Conservation (phyloP, 2,797 vertebrate species). For the Silurus aristotelis region DNA sequence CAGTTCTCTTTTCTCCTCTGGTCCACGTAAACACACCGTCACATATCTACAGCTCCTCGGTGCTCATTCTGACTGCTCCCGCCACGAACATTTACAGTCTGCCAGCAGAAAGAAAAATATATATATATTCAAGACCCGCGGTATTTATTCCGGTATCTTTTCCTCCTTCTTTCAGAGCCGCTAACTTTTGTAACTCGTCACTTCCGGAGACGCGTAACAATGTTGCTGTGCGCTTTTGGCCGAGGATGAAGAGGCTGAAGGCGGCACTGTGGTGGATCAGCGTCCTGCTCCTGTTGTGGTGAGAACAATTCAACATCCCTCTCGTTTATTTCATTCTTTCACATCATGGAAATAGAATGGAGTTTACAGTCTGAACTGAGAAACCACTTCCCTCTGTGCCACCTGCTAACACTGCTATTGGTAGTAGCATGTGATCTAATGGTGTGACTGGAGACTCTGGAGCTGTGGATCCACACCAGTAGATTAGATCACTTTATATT, state of each 20-base stretch:
- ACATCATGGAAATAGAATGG: background rate
- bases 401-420: background rate
- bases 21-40: conserved; percentile 32
- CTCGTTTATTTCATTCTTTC: background rate
- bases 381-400: background rate
- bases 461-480: background rate
- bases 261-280: conserved; percentile 3
- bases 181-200: background rate
- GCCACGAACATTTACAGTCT: too few species aligned
- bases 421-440: background rate
- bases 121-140: too few species aligned
- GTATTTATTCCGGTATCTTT: too few species aligned
- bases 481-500: too few species aligned
- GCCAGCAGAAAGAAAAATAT: too few species aligned
- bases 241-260: conserved; percentile 33
- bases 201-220: conserved; percentile 1
- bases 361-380: too few species aligned
- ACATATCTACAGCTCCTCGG: background rate
- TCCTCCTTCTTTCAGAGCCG: too few species aligned
- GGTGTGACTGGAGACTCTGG: background rate
- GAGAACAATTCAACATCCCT: background rate
- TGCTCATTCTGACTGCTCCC: too few species aligned
- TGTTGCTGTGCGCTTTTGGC: background rate
- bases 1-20: background rate
- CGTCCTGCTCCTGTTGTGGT: conserved; percentile 24